Conservation (phyloP, 2,797 vertebrate species). For the Sphaeramia orbicularis region DNA sequence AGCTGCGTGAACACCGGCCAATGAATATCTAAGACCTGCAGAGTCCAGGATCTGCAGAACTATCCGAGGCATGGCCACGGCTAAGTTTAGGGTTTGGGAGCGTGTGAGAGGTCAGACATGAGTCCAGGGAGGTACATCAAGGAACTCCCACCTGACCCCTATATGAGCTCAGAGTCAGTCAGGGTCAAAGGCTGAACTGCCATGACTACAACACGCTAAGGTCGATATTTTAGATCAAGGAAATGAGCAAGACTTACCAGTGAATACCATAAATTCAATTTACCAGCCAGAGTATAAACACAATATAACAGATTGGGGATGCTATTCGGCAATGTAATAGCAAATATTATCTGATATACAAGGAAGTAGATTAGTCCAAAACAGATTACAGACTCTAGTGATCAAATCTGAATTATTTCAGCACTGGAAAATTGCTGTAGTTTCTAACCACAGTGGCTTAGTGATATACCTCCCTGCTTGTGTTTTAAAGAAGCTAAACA, state of each 20-base stretch:
- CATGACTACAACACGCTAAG: slow-evolving; percentile 13
- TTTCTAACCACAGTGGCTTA: neutral
- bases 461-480: neutral
- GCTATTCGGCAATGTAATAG: neutral
- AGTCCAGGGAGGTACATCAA: slow-evolving; percentile 51
- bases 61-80: slow-evolving; percentile 58
- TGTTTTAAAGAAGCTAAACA: slow-evolving; percentile 4
- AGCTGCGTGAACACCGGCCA: slow-evolving; percentile 26
- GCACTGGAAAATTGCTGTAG: neutral
- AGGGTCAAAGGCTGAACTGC: slow-evolving; percentile 39
- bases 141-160: slow-evolving; percentile 60
- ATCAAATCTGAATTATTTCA: neutral
- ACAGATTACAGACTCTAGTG: neutral
- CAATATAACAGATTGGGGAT: neutral
- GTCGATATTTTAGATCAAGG: neutral
- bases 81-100: slow-evolving; percentile 78
- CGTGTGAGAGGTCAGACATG: slow-evolving; percentile 76
- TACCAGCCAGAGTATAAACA: neutral
- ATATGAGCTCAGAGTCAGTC: slow-evolving; percentile 37
- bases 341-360: neutral
- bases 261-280: neutral
- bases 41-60: slow-evolving; percentile 46
- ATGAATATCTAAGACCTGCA: slow-evolving; percentile 45
- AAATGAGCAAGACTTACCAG: neutral
- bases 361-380: slow-evolving; percentile 4